A percentile compares a stretch with the other conserved stretches of the same genome.
Conservation (phyloP, 2,797 vertebrate genomes). For the Rhinatrema bivittatum region DNA sequence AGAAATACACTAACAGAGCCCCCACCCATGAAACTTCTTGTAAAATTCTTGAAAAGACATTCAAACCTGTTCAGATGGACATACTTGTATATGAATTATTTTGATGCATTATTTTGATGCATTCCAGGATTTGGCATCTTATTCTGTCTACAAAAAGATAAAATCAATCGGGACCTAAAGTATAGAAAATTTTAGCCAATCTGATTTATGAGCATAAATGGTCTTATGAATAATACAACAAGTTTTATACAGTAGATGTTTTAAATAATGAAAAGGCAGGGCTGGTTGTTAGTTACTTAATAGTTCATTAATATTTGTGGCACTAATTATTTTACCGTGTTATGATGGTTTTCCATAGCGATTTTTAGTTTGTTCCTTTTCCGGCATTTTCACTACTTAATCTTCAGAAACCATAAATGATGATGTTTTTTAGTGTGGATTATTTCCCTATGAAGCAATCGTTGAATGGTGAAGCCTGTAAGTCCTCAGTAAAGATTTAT, state of each 20-base stretch:
- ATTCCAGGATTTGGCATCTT: too few relatives aligned
- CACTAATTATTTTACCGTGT: background rate
- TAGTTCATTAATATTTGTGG: conserved; percentile 3
- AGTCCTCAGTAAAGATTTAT: conserved; percentile 11
- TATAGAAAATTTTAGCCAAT: too few relatives aligned
- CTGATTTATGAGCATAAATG: too few relatives aligned
- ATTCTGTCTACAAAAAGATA: conserved; percentile 20
- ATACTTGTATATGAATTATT: too few relatives aligned
- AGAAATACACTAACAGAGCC: too few relatives aligned
- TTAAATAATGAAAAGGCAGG: background rate
- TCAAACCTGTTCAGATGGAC: too few relatives aligned
- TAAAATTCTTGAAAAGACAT: too few relatives aligned
- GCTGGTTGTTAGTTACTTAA: background rate
- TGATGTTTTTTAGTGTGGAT: background rate
- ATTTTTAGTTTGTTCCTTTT: conserved; percentile 7
- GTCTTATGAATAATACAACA: too few relatives aligned
- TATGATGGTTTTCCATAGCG: background rate
- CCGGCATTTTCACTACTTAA: conserved; percentile 2
- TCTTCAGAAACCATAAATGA: conserved; percentile 10
- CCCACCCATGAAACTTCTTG: too few relatives aligned
- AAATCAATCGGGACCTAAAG: conserved; percentile 5
- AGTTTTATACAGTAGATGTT: background rate
- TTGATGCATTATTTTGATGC: too few relatives aligned
- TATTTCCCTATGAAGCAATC: conserved; percentile 16
- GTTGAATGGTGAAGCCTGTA: background rate